These are phyloP conservation scores for Drosophila gaucha DNA, from an alignment of 2,888 invertebrate species.

Conservation along the genomic window DNA sequence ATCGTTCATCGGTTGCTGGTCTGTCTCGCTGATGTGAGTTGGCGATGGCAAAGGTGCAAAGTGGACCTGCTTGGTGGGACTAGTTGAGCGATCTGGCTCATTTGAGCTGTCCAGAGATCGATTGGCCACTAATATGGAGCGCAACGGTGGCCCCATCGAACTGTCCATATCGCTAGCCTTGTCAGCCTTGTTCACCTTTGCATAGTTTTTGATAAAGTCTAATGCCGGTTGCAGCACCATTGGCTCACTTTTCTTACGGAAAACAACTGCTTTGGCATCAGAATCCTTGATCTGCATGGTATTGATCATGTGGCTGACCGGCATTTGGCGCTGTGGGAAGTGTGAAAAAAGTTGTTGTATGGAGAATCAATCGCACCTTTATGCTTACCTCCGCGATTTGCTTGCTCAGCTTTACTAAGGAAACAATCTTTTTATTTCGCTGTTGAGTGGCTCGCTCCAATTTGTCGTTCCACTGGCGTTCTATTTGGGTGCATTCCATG, in stretches of 20 bases:
- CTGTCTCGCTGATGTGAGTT: not conserved
- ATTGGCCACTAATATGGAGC: constrained; percentile 22
- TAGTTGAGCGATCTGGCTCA: not conserved
- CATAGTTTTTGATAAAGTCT: constrained; percentile 23
- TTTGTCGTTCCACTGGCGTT: constrained; percentile 10
- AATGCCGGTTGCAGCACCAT: constrained; percentile 11
- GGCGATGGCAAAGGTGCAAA: constrained; percentile 27
- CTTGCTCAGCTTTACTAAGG: constrained; percentile 7
- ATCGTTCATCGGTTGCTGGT: not conserved
- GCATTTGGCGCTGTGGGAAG: not conserved
- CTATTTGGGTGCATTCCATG: not conserved
- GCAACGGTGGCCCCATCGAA: not conserved
- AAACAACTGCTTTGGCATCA: not conserved
- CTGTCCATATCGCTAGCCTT: not conserved
- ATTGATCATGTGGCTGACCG: not conserved
- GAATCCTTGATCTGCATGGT: not conserved
- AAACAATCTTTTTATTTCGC: constrained; percentile 26
- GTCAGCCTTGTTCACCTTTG: not conserved
- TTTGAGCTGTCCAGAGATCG: not conserved
- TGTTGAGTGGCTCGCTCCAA: constrained; percentile 15
- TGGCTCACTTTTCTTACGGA: not conserved
- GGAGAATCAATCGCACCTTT: not conserved
- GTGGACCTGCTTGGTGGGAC: constrained; percentile 29
- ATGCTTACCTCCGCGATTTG: not conserved
- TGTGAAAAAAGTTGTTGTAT: not conserved